phyloP scores from a whole-genome alignment of 2,888 invertebrate genomes.

The Taenaris catops region DNA sequence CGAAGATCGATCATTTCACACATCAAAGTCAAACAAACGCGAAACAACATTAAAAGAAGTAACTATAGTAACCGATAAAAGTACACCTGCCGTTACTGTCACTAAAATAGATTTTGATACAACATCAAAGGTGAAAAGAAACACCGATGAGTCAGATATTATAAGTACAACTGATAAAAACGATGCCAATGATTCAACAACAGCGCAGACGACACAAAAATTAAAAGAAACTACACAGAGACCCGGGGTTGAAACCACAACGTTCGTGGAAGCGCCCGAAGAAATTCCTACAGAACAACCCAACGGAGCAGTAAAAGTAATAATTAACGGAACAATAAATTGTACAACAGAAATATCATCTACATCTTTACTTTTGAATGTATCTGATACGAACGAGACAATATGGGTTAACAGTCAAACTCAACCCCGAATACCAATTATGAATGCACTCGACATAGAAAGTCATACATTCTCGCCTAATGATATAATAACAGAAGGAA shows the following conservation, averaged over 20 bases:
- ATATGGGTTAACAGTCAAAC: conserved; percentile 40
- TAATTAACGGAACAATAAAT: conserved; percentile 67
- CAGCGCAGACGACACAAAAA: conserved; percentile 24
- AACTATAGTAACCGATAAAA: conserved; percentile 35
- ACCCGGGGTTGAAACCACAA: conserved; percentile 24
- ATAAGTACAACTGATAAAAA: conserved; percentile 29
- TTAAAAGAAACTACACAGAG: conserved; percentile 26
- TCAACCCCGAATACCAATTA: conserved; percentile 45
- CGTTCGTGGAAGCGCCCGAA: conserved; percentile 28
- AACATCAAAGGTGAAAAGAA: conserved; percentile 56
- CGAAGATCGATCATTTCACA: conserved; percentile 48
- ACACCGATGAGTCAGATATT: conserved; percentile 42
- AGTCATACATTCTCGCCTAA: conserved; percentile 51
- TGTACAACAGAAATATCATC: conserved; percentile 69
- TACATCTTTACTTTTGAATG: conserved; percentile 49
- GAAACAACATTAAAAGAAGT: conserved; percentile 42
- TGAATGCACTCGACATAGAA: conserved; percentile 41
- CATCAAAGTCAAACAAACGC: conserved; percentile 36
- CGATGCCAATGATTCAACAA: conserved; percentile 23
- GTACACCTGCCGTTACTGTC: conserved; percentile 32
- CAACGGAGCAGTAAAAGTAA: conserved; percentile 52
- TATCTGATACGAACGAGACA: conserved; percentile 37
- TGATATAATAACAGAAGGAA: conserved; percentile 63
- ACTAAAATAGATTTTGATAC: conserved; percentile 37
- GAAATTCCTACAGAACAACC: conserved; percentile 44